phyloP scores from a whole-genome alignment of 2,113 vertebrate genomes.

The Platichthys flesus region DNA sequence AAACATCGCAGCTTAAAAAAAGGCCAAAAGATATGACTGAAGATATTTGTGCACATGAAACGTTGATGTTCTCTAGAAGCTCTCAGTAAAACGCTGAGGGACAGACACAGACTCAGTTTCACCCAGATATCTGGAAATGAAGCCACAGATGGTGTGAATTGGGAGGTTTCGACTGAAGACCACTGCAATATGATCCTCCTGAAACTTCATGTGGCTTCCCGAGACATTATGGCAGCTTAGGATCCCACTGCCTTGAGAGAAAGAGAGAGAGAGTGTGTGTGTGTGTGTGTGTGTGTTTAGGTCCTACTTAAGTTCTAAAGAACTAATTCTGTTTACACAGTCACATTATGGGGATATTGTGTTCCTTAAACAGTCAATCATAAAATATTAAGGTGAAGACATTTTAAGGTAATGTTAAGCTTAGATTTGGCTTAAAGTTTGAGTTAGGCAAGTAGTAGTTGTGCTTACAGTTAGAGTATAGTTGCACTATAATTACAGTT shows the following conservation, averaged over 20 bases:
- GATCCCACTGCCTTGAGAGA: constrained; percentile 18
- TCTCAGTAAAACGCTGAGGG: neutral
- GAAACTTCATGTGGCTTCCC: constrained; percentile 32
- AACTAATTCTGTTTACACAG: neutral
- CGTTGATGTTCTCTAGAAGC: neutral
- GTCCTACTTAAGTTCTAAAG: too few species aligned
- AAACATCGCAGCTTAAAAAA: neutral
- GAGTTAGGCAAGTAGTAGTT: too few species aligned
- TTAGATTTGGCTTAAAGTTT: too few species aligned
- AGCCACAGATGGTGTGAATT: neutral
- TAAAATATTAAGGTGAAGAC: too few species aligned
- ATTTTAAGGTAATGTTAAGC: too few species aligned
- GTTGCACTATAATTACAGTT: too few species aligned
- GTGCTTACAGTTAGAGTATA: too few species aligned
- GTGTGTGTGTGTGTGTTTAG: constrained; percentile 11
- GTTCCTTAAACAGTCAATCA: too few species aligned
- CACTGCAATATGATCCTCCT: constrained; percentile 24
- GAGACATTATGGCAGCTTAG: constrained; percentile 24
- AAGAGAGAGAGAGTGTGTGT: constrained; percentile 6
- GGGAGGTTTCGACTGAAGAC: constrained; percentile 1
- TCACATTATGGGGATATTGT: too few species aligned
- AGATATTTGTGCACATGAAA: neutral
- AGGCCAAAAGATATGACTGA: neutral
- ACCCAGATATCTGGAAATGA: neutral
- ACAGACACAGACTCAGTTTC: neutral